phyloP scores from a whole-genome alignment of 1,140 invertebrate genomes.

The Catajapyx aquilonaris region DNA sequence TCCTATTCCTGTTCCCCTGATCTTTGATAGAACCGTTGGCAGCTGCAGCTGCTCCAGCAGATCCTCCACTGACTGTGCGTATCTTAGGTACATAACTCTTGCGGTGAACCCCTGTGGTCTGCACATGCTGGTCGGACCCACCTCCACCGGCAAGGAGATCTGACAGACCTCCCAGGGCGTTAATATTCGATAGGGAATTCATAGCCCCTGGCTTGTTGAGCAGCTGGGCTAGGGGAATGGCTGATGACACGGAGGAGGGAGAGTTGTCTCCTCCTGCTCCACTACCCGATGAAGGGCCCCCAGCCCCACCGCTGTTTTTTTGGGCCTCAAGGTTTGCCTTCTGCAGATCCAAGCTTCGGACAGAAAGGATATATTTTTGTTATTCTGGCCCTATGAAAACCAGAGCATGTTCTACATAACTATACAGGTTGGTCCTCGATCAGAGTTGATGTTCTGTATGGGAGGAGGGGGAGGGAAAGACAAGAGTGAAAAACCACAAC shows the following conservation, averaged over 20 bases:
- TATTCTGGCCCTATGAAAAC: too few species aligned
- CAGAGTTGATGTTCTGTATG: too few species aligned
- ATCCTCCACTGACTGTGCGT: slow-evolving; percentile 14
- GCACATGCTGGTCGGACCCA: slow-evolving; percentile 10
- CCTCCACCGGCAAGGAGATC: slow-evolving; percentile 15
- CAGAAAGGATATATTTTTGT: background rate
- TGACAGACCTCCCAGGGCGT: slow-evolving; percentile 17
- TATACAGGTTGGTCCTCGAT: too few species aligned
- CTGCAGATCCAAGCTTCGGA: slow-evolving; percentile 33
- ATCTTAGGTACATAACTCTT: slow-evolving; percentile 21
- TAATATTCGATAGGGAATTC: slow-evolving; percentile 19
- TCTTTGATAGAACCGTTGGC: too few species aligned
- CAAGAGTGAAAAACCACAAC: too few species aligned
- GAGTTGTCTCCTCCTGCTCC: slow-evolving; percentile 14
- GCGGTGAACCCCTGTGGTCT: slow-evolving; percentile 16
- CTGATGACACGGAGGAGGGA: slow-evolving; percentile 7
- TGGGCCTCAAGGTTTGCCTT: slow-evolving; percentile 28
- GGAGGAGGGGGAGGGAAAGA: too few species aligned
- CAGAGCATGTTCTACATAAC: too few species aligned
- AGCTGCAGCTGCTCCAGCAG: too few species aligned
- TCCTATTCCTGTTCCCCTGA: background rate
- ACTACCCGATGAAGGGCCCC: too few species aligned
- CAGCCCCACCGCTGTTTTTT: slow-evolving; percentile 9
- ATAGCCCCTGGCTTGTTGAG: slow-evolving; percentile 23
- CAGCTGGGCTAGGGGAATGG: slow-evolving; percentile 24